phyloP scores from a whole-genome alignment of 2,797 vertebrate species.

The Alca torda region DNA sequence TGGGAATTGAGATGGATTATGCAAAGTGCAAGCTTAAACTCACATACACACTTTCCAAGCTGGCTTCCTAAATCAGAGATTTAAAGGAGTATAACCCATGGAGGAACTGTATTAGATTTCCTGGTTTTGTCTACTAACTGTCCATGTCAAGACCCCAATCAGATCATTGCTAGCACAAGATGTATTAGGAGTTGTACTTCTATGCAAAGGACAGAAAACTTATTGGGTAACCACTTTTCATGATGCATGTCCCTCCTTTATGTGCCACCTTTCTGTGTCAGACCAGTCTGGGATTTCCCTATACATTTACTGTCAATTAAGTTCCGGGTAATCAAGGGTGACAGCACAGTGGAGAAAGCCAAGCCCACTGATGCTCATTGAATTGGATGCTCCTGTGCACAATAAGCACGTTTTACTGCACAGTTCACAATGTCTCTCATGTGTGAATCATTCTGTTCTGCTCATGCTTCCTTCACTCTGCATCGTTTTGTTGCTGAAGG shows the following conservation, averaged over 20 bases:
- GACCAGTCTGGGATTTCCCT: background rate
- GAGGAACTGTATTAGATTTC: background rate
- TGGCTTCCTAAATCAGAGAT: background rate
- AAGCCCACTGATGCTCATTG: background rate
- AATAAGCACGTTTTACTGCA: slow-evolving; percentile 1
- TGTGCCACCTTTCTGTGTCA: background rate
- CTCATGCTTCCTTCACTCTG: slow-evolving; percentile 25
- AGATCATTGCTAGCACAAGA: background rate
- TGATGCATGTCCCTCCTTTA: background rate
- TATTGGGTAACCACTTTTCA: background rate
- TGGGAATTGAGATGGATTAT: background rate
- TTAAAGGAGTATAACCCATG: background rate
- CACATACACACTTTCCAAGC: background rate
- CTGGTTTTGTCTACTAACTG: background rate
- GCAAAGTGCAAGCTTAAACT: background rate
- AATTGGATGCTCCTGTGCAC: background rate
- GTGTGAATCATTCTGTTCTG: slow-evolving; percentile 21
- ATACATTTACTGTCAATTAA: background rate
- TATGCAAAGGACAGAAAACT: background rate
- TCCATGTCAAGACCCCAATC: background rate
- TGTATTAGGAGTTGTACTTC: background rate
- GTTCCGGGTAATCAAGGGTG: background rate
- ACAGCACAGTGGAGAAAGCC: background rate
- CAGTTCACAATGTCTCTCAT: background rate
- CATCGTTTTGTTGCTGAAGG: background rate